Conservation (phyloP, 2,113 vertebrate species). For the Myodes glareolus region DNA sequence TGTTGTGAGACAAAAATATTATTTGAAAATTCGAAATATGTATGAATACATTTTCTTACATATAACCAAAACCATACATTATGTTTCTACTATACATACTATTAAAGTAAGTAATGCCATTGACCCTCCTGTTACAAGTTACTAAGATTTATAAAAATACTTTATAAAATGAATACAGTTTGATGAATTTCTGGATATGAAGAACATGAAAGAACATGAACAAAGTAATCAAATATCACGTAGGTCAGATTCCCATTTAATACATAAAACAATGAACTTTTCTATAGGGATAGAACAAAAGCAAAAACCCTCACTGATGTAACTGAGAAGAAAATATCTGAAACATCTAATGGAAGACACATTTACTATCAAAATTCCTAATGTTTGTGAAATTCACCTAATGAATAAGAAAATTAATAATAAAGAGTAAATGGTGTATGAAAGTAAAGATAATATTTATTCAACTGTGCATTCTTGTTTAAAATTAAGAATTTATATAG, state of each 20-base stretch:
- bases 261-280: neutral
- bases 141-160: neutral
- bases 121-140: neutral
- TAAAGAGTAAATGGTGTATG: neutral
- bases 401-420: conserved; percentile 35
- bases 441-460: neutral
- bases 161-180: neutral
- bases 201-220: neutral
- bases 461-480: neutral
- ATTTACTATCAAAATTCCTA: neutral
- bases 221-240: neutral
- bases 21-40: neutral
- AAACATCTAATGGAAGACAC: neutral
- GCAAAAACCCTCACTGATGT: neutral
- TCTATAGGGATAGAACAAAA: neutral
- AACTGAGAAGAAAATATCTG: neutral
- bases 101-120: too few relatives aligned
- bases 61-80: neutral
- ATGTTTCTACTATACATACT: neutral
- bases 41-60: neutral
- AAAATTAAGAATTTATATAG: neutral
- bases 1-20: neutral
- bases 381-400: neutral
- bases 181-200: neutral
- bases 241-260: too few relatives aligned